Conservation (phyloP, 2,113 vertebrate genomes). For the Saccopteryx leptura region DNA sequence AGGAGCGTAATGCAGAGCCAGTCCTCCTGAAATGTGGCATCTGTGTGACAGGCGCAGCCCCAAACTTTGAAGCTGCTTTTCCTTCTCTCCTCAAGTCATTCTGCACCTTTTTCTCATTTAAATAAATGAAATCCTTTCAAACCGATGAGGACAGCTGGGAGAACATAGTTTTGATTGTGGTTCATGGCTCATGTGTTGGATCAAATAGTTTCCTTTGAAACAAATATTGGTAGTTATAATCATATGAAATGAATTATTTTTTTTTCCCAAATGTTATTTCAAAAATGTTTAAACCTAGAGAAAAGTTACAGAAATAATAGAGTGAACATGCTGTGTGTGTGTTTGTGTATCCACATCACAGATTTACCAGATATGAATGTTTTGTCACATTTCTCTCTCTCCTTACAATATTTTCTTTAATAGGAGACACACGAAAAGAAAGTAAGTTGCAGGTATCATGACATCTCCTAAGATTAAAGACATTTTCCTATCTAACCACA, state of each 20-base stretch:
- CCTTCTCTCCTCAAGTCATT: slow-evolving; percentile 32
- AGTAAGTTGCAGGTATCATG: not conserved
- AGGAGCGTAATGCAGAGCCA: not conserved
- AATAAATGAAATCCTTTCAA: slow-evolving; percentile 57
- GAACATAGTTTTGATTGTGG: not conserved
- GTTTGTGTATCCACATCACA: not conserved
- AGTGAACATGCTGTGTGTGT: not conserved
- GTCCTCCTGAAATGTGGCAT: slow-evolving; percentile 2
- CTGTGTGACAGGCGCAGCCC: slow-evolving; percentile 68
- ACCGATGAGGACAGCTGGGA: slow-evolving; percentile 11
- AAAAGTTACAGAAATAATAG: not conserved
- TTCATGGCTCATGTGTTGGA: not conserved
- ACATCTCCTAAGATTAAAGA: not conserved
- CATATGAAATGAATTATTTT: slow-evolving; percentile 6
- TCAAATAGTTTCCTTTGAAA: slow-evolving; percentile 22
- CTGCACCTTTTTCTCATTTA: slow-evolving; percentile 50
- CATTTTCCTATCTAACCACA: not conserved
- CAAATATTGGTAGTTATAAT: not conserved
- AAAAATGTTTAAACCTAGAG: not conserved
- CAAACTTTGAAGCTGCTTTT: slow-evolving; percentile 66
- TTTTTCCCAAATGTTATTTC: not conserved
- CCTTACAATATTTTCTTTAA: not conserved
- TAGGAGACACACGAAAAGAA: not conserved
- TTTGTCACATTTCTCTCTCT: not conserved
- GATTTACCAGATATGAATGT: not conserved